Evolutionary conservation across 2,888 invertebrate genomes (phyloP).

Genomic region (Leptopterna dolabrata): DNA sequence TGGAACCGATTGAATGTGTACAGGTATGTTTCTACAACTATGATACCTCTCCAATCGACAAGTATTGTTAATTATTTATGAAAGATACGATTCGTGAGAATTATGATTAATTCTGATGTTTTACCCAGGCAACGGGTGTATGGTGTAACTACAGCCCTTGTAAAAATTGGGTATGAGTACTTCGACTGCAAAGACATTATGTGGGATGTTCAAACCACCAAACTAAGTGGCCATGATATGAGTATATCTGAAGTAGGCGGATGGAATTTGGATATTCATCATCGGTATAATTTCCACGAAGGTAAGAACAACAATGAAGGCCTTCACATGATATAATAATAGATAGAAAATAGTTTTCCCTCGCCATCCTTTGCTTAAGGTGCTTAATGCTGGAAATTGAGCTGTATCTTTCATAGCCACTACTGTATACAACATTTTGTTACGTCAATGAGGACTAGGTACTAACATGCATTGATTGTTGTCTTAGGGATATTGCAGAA

Average conservation of each 20-base stretch:
- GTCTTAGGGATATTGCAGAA: constrained; percentile 89
- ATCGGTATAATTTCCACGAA: constrained; percentile 97
- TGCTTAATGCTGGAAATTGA: background rate
- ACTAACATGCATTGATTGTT: background rate
- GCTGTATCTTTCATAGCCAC: too few species aligned
- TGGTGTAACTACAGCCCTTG: constrained; percentile 93
- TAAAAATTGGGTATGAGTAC: constrained; percentile 97
- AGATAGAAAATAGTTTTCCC: too few species aligned
- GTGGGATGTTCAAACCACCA: constrained; percentile 96
- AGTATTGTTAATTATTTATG: background rate
- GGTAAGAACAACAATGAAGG: constrained; percentile 69
- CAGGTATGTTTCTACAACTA: constrained; percentile 65
- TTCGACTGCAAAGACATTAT: constrained; percentile 90
- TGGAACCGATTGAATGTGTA: constrained; percentile 98
- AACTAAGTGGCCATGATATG: constrained; percentile 95
- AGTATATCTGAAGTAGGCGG: constrained; percentile 96
- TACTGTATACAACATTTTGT: background rate
- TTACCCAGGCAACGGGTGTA: constrained; percentile 85
- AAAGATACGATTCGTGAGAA: too few species aligned
- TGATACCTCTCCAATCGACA: too few species aligned
- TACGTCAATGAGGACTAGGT: background rate
- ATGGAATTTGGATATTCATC: constrained; percentile 98
- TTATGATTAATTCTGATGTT: background rate
- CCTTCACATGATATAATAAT: too few species aligned
- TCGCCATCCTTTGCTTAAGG: too few species aligned